phyloP scores from a whole-genome alignment of 2,888 invertebrate genomes.

The Orgyia antiqua region DNA sequence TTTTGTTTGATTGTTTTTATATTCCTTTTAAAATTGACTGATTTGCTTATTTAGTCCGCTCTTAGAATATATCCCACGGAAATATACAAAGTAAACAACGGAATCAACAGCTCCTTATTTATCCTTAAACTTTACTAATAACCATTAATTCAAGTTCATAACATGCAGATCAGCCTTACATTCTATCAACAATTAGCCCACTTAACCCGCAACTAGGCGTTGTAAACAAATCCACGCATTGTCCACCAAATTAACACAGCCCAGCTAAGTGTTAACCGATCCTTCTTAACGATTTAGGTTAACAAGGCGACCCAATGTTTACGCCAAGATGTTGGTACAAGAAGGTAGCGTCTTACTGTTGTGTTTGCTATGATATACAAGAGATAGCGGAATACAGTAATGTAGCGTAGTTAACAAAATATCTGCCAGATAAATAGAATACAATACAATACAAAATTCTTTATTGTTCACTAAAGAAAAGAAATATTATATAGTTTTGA shows the following conservation, averaged over 20 bases:
- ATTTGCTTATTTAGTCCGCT: no score
- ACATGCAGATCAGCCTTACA: conserved; percentile 28
- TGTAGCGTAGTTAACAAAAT: no score
- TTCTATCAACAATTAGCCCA: conserved; percentile 70
- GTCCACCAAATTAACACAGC: conserved; percentile 60
- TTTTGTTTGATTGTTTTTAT: no score
- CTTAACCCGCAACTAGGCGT: conserved; percentile 70
- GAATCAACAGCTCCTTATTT: no score
- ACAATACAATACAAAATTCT: no score
- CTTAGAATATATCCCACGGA: no score
- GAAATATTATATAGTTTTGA: no score
- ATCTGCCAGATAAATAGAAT: no score
- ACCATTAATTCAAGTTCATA: not conserved
- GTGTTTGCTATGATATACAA: conserved; percentile 15
- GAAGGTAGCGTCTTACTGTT: conserved; percentile 46
- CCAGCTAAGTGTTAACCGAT: conserved; percentile 68
- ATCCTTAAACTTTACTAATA: no score
- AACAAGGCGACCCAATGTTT: conserved; percentile 66
- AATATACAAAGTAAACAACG: no score
- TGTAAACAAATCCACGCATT: conserved; percentile 67
- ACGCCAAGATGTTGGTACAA: conserved; percentile 46
- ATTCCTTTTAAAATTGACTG: no score
- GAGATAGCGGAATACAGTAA: conserved; percentile 3
- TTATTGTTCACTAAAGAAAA: no score
- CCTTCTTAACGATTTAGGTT: conserved; percentile 74